Evolutionary conservation across 2,888 invertebrate species (phyloP), one percentile per base, ranked within the genome.

Genomic region (Leptinotarsa peninsularis): DNA sequence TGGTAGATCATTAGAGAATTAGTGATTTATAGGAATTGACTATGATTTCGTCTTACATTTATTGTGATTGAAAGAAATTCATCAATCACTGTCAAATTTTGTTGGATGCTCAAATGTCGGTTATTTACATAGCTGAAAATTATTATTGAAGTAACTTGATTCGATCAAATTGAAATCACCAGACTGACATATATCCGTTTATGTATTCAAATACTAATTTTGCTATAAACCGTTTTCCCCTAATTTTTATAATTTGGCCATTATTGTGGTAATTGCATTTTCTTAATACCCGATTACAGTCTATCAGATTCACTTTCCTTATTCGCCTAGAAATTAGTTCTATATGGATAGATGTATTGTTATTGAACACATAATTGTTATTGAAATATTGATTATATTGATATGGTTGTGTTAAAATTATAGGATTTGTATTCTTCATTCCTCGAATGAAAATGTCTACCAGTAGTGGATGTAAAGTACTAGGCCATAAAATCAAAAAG

Each of bases 321-420:
- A 33, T 63, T 33, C 3, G 63, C 63, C 33, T 63, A 15, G 63
- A 63, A n/a, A 33, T 27, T 13, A 63, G 63, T 33, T 27, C 63
- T 63, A 10, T 63, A n/a, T 18, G 18, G 3, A 43, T 33, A 43
- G 63, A 63, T 43, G 17, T 7, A 63, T 63, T 63, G n/a, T 21
- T 33, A n/a, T 63, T n/a, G 63, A n/a, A 63, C 3, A 63, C 63
- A 63, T 10, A n/a, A 15, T 7, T 33, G 33, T 63, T 63, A 33
- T 63, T 27, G 43, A 63, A 63, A 63, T 63, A n/a, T 63, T 63
- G 17, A 33, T 63, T 33, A 33, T 63, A 63, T 43, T 63, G 63
- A 18, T 63, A 63, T 17, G 63, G 63, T 63, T 63, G 63, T 63
- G 63, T 33, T 33, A 63, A 13, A 33, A 63, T 63, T 10, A 63